Evolutionary conservation across 2,113 vertebrate species (phyloP).

Genomic region (Pogonocichla stellata): DNA sequence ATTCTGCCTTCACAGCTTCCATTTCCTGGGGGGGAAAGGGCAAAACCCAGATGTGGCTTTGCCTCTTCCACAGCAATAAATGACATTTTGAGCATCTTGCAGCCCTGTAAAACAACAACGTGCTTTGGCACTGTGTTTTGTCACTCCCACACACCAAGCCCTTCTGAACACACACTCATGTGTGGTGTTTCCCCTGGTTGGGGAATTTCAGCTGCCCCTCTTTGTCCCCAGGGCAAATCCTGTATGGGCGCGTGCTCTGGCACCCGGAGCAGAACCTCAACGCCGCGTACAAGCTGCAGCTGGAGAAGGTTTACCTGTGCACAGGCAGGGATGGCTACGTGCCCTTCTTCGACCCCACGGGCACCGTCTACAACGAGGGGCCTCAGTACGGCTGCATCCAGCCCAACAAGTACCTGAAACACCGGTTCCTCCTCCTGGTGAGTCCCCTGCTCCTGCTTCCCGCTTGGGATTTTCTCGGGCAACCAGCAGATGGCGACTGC

Average conservation of each 20-base stretch:
- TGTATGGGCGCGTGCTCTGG: conserved; percentile 94
- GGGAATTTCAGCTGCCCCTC: not conserved
- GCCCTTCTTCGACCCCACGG: conserved; percentile 95
- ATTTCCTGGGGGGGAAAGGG: not conserved
- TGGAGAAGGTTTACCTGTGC: conserved; percentile 98
- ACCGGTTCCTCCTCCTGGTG: conserved; percentile 95
- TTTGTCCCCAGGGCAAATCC: conserved; percentile 84
- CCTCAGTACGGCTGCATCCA: conserved; percentile 98
- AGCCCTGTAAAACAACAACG: accelerated
- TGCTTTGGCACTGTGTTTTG: accelerated
- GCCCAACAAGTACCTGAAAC: conserved; percentile 93
- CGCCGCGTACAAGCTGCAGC: conserved; percentile 89
- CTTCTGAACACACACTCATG: accelerated
- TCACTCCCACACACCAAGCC: not conserved
- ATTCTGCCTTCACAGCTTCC: not conserved
- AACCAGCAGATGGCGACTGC: accelerated
- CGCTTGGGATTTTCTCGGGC: not conserved
- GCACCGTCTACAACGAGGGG: conserved; percentile 94
- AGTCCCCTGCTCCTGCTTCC: not conserved
- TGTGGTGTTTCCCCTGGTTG: accelerated
- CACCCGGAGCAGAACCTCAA: conserved; percentile 95
- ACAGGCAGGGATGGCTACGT: conserved; percentile 93
- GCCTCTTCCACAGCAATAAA: not conserved
- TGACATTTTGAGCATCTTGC: not conserved
- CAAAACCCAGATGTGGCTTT: not conserved